Percentiles rank a stretch among this genome's conserved stretches.
Evolutionary conservation across 2,888 invertebrate genomes (phyloP).

Genomic region (Synanthedon formicaeformis): DNA sequence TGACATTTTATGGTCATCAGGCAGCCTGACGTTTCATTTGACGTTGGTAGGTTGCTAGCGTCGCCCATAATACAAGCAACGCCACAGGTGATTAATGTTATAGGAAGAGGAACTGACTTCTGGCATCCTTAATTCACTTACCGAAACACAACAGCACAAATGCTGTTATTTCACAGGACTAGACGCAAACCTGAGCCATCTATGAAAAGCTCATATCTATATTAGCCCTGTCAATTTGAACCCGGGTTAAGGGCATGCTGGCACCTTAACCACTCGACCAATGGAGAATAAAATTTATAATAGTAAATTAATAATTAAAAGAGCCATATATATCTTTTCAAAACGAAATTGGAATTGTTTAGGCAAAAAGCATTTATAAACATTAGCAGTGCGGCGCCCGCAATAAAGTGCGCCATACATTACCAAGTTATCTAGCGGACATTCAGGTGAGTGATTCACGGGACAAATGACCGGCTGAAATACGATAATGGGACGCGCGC

Average conservation of each 20-base stretch:
- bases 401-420: constrained; percentile 8
- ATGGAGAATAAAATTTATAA: no score
- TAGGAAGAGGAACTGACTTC: not conserved
- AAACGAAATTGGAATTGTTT: no score
- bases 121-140: not conserved
- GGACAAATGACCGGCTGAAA: constrained; percentile 30
- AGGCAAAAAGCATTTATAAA: no score
- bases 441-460: constrained; percentile 42
- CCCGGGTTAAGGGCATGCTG: no score
- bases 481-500: constrained; percentile 33
- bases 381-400: not conserved
- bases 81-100: not conserved
- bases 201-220: no score
- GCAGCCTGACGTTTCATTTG: not conserved
- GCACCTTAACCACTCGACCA: no score
- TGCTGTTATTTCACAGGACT: not conserved
- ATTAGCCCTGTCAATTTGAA: no score
- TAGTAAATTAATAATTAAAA: no score
- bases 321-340: no score
- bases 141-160: not conserved
- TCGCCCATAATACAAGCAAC: not conserved
- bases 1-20: not conserved
- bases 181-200: not conserved
- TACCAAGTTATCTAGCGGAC: constrained; percentile 5
- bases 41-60: not conserved